phyloP scores from a whole-genome alignment of 2,797 vertebrate species.

The Mergus octosetaceus region DNA sequence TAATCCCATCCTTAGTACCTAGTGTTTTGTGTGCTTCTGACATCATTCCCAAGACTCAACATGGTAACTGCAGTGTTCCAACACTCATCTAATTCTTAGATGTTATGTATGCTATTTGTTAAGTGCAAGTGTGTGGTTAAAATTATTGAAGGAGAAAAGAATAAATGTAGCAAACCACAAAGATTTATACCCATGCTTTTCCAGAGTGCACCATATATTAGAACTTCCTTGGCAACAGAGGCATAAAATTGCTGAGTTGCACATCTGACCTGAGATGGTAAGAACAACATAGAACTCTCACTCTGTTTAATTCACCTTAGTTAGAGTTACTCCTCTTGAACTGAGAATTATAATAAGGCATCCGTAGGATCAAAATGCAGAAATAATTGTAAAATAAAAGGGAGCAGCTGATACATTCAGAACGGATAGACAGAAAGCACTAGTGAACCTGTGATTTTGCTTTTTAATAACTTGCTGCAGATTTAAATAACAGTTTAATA shows the following conservation, averaged over 20 bases:
- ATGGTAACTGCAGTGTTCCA: neutral
- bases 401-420: neutral
- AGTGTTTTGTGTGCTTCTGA: neutral
- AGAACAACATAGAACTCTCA: neutral
- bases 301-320: conserved; percentile 21
- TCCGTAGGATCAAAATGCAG: neutral
- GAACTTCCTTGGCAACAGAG: neutral
- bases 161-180: neutral
- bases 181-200: neutral
- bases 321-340: conserved; percentile 1
- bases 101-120: neutral
- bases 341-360: neutral
- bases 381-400: conserved; percentile 48
- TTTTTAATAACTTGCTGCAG: conserved; percentile 42
- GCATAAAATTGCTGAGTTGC: conserved; percentile 35
- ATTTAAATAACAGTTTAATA: conserved; percentile 40
- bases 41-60: neutral
- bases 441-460: conserved; percentile 26
- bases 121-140: neutral
- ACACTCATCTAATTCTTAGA: neutral
- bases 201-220: neutral
- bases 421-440: neutral
- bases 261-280: neutral
- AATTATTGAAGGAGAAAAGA: conserved; percentile 19
- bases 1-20: neutral